These are phyloP conservation scores for Capitella teleta DNA, from an alignment of 1,140 invertebrate genomes.

Conservation along the genomic window DNA sequence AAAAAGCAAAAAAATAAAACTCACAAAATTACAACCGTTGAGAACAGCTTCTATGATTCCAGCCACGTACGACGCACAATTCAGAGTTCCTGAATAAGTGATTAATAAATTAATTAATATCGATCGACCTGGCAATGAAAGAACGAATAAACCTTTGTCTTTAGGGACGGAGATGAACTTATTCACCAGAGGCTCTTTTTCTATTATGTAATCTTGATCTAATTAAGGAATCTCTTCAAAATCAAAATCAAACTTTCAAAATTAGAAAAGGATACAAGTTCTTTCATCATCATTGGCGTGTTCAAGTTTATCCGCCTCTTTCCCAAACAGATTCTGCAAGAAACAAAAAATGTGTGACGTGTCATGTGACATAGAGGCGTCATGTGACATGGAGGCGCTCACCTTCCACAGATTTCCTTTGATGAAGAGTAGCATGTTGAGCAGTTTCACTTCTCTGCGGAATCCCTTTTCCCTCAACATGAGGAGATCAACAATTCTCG, in stretches of 20 bases:
- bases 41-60: slow-evolving; percentile 95
- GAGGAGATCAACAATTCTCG: slow-evolving; percentile 82
- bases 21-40: slow-evolving; percentile 89
- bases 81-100: slow-evolving; percentile 59
- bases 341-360: slow-evolving; percentile 9
- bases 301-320: slow-evolving; percentile 96
- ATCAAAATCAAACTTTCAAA: not conserved
- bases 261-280: slow-evolving; percentile 53
- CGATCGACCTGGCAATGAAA: too few species aligned
- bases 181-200: slow-evolving; percentile 94
- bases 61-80: slow-evolving; percentile 96
- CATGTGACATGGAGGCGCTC: slow-evolving; percentile 14
- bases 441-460: slow-evolving; percentile 88
- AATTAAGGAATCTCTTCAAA: too few species aligned
- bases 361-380: slow-evolving; percentile 10
- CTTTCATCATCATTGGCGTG: slow-evolving; percentile 96
- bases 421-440: slow-evolving; percentile 90
- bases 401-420: slow-evolving; percentile 96
- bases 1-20: slow-evolving; percentile 27
- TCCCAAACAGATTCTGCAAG: slow-evolving; percentile 78
- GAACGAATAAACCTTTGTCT: slow-evolving; percentile 93
- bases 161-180: slow-evolving; percentile 95
- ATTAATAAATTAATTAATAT: too few species aligned
- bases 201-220: slow-evolving; percentile 79
- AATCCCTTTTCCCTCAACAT: slow-evolving; percentile 84